Evolutionary conservation across 1,140 invertebrate genomes (phyloP).

Genomic region (Myzus persicae): DNA sequence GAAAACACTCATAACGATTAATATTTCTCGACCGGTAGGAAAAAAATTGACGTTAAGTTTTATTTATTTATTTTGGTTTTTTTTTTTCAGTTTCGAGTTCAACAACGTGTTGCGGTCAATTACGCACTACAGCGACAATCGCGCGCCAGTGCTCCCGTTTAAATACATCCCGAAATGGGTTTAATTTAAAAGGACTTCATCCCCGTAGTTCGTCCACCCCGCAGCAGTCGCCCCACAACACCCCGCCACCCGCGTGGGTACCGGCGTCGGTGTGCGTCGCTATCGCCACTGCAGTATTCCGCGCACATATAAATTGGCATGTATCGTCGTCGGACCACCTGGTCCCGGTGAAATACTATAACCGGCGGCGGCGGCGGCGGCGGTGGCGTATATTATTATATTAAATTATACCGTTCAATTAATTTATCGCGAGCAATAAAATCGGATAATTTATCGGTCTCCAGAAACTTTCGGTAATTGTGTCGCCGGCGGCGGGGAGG

Average conservation of each 20-base stretch:
- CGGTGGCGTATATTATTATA: neutral
- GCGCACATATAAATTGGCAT: conserved; percentile 14
- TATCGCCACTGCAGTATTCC: neutral
- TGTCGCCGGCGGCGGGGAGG: neutral
- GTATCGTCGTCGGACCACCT: conserved; percentile 50
- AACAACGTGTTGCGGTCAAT: conserved; percentile 34
- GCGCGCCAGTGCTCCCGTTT: neutral
- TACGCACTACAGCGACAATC: neutral
- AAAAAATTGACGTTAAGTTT: conserved; percentile 14
- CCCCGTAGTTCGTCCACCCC: neutral
- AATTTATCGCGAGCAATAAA: conserved; percentile 54
- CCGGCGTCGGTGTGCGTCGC: neutral
- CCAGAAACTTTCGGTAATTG: conserved; percentile 48
- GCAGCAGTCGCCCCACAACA: neutral
- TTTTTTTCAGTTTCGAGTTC: conserved; percentile 7
- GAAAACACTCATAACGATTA: conserved; percentile 1
- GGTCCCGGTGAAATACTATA: conserved; percentile 49
- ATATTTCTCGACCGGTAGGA: neutral
- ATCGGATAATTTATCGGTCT: conserved; percentile 54
- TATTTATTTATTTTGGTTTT: neutral
- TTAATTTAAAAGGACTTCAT: conserved; percentile 43
- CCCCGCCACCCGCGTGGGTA: neutral
- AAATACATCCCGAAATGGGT: conserved; percentile 19
- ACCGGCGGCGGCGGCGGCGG: neutral
- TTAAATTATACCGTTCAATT: conserved; percentile 53